These are phyloP conservation scores for Cinara cedri DNA, from an alignment of 2,888 invertebrate species.

Conservation along the genomic window DNA sequence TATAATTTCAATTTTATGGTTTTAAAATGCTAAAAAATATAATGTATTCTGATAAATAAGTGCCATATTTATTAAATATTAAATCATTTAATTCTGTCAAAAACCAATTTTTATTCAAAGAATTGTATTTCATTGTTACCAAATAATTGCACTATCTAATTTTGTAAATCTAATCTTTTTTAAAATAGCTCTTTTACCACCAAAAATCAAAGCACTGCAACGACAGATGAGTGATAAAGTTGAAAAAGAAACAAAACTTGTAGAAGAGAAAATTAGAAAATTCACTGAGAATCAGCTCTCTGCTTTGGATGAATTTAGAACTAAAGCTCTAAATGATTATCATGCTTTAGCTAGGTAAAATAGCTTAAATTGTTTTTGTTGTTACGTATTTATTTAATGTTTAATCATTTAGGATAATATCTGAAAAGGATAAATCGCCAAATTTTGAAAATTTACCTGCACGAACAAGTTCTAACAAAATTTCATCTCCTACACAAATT, in stretches of 20 bases:
- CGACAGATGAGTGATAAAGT: conserved; percentile 74
- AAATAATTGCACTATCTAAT: background rate
- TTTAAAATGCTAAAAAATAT: no score
- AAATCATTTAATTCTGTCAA: no score
- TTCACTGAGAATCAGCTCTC: conserved; percentile 79
- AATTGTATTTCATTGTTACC: no score
- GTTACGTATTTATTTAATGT: background rate
- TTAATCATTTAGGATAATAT: conserved; percentile 34
- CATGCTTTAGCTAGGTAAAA: conserved; percentile 67
- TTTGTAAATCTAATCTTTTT: background rate
- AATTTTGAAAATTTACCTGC: conserved; percentile 43
- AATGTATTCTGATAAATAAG: no score
- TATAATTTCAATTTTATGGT: no score
- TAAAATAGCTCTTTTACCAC: conserved; percentile 62
- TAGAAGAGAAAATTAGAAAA: conserved; percentile 77
- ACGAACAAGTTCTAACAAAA: conserved; percentile 35
- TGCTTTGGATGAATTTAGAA: conserved; percentile 75
- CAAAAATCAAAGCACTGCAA: conserved; percentile 69
- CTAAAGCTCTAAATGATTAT: conserved; percentile 76
- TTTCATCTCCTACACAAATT: conserved; percentile 20
- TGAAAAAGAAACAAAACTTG: conserved; percentile 72
- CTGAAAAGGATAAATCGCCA: conserved; percentile 39
- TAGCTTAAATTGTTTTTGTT: background rate
- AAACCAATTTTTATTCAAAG: no score
- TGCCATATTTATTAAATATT: no score